Conservation (phyloP, 2,113 vertebrate genomes). For the Pteropus alecto region DNA sequence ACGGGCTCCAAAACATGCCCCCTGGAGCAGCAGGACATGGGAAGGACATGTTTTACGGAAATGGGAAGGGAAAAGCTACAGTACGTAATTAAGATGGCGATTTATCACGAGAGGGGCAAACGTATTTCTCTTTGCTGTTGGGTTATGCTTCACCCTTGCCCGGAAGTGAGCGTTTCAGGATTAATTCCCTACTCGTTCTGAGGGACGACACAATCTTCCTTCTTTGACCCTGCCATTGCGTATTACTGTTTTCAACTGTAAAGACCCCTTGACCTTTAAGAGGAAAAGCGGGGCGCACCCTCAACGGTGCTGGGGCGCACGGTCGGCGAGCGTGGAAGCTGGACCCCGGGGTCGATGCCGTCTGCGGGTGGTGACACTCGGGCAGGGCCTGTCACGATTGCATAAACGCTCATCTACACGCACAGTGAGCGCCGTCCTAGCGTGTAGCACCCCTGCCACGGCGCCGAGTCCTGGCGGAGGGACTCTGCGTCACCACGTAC, state of each 20-base stretch:
- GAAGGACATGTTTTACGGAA: neutral
- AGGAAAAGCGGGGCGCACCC: too few relatives aligned
- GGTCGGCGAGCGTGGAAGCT: too few relatives aligned
- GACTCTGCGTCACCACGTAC: accelerated
- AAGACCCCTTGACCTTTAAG: neutral
- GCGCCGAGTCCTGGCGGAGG: too few relatives aligned
- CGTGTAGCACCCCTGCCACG: too few relatives aligned
- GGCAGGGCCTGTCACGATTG: neutral
- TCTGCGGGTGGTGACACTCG: too few relatives aligned
- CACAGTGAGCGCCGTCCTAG: accelerated
- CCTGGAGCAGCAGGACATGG: too few relatives aligned
- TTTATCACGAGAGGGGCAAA: neutral
- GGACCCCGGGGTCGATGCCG: too few relatives aligned
- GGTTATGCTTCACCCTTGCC: neutral
- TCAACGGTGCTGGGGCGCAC: neutral
- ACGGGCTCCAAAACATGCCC: neutral
- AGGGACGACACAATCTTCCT: neutral
- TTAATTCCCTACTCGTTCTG: neutral
- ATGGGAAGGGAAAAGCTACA: neutral
- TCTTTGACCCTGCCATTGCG: neutral
- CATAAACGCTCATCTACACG: accelerated
- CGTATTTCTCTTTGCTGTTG: neutral
- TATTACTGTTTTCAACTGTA: neutral
- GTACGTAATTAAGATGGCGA: neutral
- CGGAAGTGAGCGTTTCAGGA: neutral